These are phyloP conservation scores for Chirona hameri DNA, from an alignment of 2,888 invertebrate genomes.

Conservation along the genomic window DNA sequence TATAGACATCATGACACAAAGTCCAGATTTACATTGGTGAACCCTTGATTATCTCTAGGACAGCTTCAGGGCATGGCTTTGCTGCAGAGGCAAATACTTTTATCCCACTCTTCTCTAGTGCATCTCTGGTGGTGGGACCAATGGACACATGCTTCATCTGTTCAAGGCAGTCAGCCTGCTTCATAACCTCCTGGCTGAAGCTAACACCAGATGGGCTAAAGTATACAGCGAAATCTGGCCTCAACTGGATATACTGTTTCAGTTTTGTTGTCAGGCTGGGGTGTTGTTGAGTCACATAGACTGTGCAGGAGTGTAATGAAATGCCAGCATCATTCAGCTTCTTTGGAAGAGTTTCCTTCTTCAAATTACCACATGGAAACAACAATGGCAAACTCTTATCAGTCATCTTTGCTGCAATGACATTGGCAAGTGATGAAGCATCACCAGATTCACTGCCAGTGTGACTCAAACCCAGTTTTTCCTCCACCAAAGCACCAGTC, in stretches of 20 bases:
- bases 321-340: background rate
- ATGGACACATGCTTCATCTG: background rate
- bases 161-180: background rate
- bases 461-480: background rate
- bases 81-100: background rate
- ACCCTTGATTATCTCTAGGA: background rate
- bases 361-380: background rate
- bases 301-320: background rate
- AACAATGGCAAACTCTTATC: slow-evolving; percentile 34
- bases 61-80: slow-evolving; percentile 2
- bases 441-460: background rate
- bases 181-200: background rate
- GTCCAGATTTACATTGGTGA: background rate
- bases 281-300: background rate
- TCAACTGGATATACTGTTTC: background rate
- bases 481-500: background rate
- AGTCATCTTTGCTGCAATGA: background rate
- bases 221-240: background rate
- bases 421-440: background rate
- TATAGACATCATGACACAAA: too few species aligned
- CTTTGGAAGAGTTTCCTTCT: slow-evolving; percentile 1
- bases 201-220: background rate
- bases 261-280: background rate
- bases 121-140: background rate
- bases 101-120: background rate